Percentiles rank a stretch among this genome's conserved stretches.
phyloP scores from a whole-genome alignment of 2,113 vertebrate species.

The Crotalus helleri region DNA sequence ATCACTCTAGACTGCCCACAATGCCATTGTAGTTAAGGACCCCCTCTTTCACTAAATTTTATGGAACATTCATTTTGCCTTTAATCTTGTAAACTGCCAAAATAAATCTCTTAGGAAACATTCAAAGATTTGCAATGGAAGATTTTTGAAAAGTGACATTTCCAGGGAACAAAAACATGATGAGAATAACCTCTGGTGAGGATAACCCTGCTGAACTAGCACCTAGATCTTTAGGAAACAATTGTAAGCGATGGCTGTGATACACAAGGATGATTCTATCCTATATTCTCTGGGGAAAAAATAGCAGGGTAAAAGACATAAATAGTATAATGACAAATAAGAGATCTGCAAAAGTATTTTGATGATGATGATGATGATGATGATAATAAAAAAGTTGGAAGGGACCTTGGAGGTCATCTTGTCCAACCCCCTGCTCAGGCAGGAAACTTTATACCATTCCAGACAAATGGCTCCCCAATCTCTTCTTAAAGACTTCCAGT shows the following conservation, averaged over 20 bases:
- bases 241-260: background rate
- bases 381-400: no score
- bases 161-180: background rate
- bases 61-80: background rate
- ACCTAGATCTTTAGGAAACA: background rate
- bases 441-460: no score
- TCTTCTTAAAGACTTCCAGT: no score
- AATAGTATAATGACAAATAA: background rate
- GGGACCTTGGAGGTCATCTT: no score
- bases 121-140: background rate
- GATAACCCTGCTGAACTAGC: background rate
- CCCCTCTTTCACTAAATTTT: background rate
- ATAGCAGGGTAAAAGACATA: background rate
- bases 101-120: background rate
- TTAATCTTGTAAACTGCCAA: background rate
- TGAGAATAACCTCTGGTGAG: background rate
- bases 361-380: no score
- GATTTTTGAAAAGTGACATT: background rate
- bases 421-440: no score
- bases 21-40: background rate
- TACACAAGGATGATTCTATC: background rate
- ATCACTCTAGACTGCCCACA: background rate
- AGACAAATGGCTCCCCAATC: no score
- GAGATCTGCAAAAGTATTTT: background rate
- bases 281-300: background rate